These are phyloP conservation scores for Papilio dardanus DNA, from an alignment of 1,140 invertebrate species.

Conservation along the genomic window DNA sequence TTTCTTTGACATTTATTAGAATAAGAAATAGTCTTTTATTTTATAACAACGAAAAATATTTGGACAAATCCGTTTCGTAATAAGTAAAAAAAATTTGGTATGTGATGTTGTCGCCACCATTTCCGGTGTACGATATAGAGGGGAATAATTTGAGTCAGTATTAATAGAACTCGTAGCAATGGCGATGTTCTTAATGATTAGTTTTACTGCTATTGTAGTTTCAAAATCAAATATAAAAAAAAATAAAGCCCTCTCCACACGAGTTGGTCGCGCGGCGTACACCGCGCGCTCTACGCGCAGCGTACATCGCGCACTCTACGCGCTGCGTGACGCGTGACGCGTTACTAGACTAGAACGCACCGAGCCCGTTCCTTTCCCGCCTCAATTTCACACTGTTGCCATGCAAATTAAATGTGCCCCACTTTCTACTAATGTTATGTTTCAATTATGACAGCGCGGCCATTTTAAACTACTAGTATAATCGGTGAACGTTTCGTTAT, in stretches of 20 bases:
- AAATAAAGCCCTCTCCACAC: neutral
- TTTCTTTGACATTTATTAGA: too few relatives aligned
- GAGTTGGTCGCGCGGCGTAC: slow-evolving; percentile 13
- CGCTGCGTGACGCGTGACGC: slow-evolving; percentile 47
- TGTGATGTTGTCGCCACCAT: too few relatives aligned
- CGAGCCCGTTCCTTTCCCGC: slow-evolving; percentile 47
- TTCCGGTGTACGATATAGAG: too few relatives aligned
- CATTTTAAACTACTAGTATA: slow-evolving; percentile 26
- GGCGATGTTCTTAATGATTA: too few relatives aligned
- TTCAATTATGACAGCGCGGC: slow-evolving; percentile 39
- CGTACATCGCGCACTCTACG: slow-evolving; percentile 40
- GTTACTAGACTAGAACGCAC: slow-evolving; percentile 58
- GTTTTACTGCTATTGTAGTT: neutral
- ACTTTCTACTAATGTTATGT: slow-evolving; percentile 53
- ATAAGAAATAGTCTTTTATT: too few relatives aligned
- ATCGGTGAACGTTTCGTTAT: slow-evolving; percentile 22
- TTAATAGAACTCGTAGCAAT: too few relatives aligned
- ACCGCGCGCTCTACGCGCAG: slow-evolving; percentile 37
- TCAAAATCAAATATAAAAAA: neutral
- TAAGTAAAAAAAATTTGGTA: too few relatives aligned
- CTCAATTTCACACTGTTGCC: slow-evolving; percentile 55
- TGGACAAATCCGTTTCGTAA: too few relatives aligned
- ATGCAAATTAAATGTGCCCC: slow-evolving; percentile 54
- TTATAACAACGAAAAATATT: too few relatives aligned
- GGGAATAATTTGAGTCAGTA: too few relatives aligned